Evolutionary conservation across 2,888 invertebrate species (phyloP).

Genomic region (Coecobrya sp.): DNA sequence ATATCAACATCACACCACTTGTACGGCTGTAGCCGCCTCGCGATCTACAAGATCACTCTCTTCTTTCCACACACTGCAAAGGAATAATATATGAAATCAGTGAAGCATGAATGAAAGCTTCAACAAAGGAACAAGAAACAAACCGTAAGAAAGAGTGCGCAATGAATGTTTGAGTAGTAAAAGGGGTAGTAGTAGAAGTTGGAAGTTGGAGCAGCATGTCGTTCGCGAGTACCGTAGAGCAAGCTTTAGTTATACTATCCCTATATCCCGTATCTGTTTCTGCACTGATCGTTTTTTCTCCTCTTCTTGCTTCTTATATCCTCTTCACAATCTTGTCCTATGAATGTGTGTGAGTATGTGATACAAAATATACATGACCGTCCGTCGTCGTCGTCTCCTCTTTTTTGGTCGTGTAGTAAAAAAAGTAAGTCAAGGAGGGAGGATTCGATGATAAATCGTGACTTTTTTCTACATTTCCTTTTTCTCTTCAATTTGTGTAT

Average conservation of each 20-base stretch:
- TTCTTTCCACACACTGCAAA: constrained; percentile 54
- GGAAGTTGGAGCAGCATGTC: neutral
- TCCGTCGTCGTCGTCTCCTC: neutral
- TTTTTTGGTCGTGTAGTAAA: constrained; percentile 50
- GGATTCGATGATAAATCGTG: constrained; percentile 80
- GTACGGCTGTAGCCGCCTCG: neutral
- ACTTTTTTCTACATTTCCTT: constrained; percentile 77
- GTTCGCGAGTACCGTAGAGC: neutral
- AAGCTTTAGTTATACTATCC: neutral
- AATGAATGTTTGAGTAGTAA: constrained; percentile 50
- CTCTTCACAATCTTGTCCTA: neutral
- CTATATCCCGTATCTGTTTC: neutral
- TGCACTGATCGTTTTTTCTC: constrained; percentile 26
- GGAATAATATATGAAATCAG: constrained; percentile 77
- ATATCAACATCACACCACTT: constrained; percentile 29
- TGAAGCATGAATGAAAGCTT: constrained; percentile 79
- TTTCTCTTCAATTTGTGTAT: constrained; percentile 79
- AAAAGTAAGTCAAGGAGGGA: constrained; percentile 77
- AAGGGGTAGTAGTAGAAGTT: neutral
- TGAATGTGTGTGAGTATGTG: neutral
- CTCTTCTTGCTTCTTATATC: neutral
- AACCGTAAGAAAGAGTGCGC: constrained; percentile 66
- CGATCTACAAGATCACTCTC: constrained; percentile 69
- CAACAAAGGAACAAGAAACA: constrained; percentile 76
- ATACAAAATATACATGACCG: constrained; percentile 10